Evolutionary conservation across 2,888 invertebrate genomes (phyloP), one percentile per base, ranked within the genome.

Genomic region (Scelioninae gen. 1): DNA sequence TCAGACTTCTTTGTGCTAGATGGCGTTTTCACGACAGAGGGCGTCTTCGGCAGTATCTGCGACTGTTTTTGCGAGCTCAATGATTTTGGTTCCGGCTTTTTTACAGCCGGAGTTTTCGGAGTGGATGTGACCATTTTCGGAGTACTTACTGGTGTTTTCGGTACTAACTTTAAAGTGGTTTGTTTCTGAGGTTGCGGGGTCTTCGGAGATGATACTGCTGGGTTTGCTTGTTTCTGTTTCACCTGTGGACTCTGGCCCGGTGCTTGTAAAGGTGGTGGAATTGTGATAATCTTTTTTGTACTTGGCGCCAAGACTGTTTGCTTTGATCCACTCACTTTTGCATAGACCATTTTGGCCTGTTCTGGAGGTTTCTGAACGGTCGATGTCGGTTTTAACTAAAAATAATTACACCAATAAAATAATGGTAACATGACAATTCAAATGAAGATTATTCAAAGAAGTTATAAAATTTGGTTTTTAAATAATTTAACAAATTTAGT

Each of bases 161-260:
- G 68, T 38, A 91, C 89, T 23, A 92, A 92, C 72, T 93, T 94
- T 0, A 94, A 89, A n/a, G 93, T 93, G 0, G 93, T 93, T 88
- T 93, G 94, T 82, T 93, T 93, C 63, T 80, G 80, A 38, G 82
- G 83, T 40, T 62, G 86, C 45, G 86, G 85, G 56, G 72, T 86
- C 53, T 89, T 89, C n/a, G 83, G 66, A 5, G 80, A 55, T n/a
- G 62, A 0, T 6, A 29, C 9, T 5, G 38, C 9, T 0, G 29
- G 10, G 0, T 58, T n/a, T 5, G 55, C 29, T 71, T 86, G 87
- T 63, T 89, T 87, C 31, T 85, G 62, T 81, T 87, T 86, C 5
- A 82, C 72, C 34, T 84, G 87, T 1, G 83, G 23, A 78, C 51
- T 72, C n/a, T 63, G 63, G 11, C 51, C 47, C 3, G 53, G 71